Evolutionary conservation across 2,797 vertebrate genomes (phyloP), one percentile per base, ranked within the genome.

Genomic region (Mareca penelope): DNA sequence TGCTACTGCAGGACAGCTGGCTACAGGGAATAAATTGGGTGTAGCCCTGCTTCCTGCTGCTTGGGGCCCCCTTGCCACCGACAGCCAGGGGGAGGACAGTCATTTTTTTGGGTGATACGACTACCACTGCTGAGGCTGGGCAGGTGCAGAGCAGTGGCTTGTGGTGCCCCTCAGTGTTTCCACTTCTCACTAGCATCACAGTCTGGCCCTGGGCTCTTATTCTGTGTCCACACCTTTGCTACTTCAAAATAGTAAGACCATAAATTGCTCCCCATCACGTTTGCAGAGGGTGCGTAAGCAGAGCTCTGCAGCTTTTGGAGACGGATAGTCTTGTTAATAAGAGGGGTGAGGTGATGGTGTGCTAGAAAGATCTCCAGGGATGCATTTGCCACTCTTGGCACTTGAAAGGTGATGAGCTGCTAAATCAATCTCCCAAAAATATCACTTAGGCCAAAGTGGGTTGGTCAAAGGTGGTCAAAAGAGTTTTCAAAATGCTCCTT

Each of bases 401-500:
- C 72, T 76, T 89, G 79, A 93, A 95, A 89, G 94, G 88, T 65
- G 64, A 90, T 67, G 69, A 70, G 77, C 84, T 40, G 6, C 89
- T 92, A 91, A 52, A 78, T 88, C 90, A 91, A 94, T 93, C 68
- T 71, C 73, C 89, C 63, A 69, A 93, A 97, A 96, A 90, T 63
- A 80, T 37, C 81, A 81, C 79, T 90, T 89, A 89, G 63, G 88
- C 80, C 89, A 88, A 83, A 94, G 77, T 42, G 75, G 64, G 73
- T 91, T 92, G 76, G 81, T 87, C 73, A 91, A 90, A 89, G 61
- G 77, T 89, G 69, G 71, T 83, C 11, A 13, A 86, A 80, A 90
- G 80, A 78, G 80, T 94, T 91, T 70, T 33, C 56, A 69, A 89
- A 89, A 81, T 61, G 89, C 61, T 68, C 48, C 28, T 89, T 92